Conservation (phyloP, 2,888 invertebrate species). For the Plagiodera versicolora region DNA sequence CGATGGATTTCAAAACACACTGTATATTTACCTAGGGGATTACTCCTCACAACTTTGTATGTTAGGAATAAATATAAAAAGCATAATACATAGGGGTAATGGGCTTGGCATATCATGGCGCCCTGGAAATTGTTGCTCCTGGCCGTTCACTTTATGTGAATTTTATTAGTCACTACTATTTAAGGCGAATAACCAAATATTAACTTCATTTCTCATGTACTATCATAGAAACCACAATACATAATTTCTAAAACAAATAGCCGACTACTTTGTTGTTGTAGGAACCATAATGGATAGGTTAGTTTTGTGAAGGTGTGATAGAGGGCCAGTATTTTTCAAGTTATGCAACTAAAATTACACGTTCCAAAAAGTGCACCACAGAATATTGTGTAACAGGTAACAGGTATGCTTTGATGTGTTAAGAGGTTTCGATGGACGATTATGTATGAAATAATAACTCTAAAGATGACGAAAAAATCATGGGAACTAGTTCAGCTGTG, state of each 20-base stretch:
- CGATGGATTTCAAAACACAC: not conserved
- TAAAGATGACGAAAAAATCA: too few species aligned
- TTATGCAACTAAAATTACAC: not conserved
- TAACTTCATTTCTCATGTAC: conserved; percentile 40
- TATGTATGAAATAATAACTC: too few species aligned
- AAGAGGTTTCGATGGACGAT: too few species aligned
- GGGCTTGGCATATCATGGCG: conserved; percentile 57
- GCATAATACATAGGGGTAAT: conserved; percentile 46
- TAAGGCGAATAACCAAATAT: conserved; percentile 35
- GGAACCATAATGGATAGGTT: conserved; percentile 40
- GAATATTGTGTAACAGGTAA: too few species aligned
- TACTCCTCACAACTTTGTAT: conserved; percentile 40
- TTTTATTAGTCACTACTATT: conserved; percentile 37
- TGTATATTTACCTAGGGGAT: conserved; percentile 47
- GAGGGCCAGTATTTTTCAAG: conserved; percentile 15
- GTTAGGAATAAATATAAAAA: conserved; percentile 45
- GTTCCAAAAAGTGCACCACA: not conserved
- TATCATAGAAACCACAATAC: conserved; percentile 40
- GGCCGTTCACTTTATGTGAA: conserved; percentile 34
- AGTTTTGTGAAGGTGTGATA: conserved; percentile 12
- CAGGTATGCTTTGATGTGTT: too few species aligned
- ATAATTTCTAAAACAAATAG: conserved; percentile 42
- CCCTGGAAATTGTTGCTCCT: conserved; percentile 38
- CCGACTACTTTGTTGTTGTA: conserved; percentile 48
- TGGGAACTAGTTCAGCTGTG: too few species aligned